Conservation (phyloP, 2,888 invertebrate genomes). For the Lycaena phlaeas region DNA sequence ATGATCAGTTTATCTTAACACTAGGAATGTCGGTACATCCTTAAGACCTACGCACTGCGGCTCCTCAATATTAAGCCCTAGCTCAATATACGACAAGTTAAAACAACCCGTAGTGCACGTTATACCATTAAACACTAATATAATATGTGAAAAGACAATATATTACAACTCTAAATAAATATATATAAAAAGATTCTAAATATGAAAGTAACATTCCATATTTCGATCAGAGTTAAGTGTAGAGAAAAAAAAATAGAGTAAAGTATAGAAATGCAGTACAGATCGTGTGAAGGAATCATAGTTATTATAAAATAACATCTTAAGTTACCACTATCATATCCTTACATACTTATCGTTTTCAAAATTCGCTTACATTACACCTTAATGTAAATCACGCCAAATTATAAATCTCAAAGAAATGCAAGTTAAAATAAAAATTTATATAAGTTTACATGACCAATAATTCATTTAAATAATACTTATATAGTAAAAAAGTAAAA, state of each 20-base stretch:
- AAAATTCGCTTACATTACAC: constrained; percentile 3
- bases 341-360: neutral
- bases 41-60: constrained; percentile 8
- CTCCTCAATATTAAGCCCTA: too few species aligned
- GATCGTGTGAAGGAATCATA: constrained; percentile 27
- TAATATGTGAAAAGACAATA: constrained; percentile 7
- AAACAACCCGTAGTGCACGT: constrained; percentile 2
- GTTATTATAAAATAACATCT: constrained; percentile 16
- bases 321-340: neutral
- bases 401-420: neutral
- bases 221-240: constrained; percentile 8
- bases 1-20: constrained; percentile 31
- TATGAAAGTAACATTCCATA: constrained; percentile 18
- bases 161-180: constrained; percentile 9
- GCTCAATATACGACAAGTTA: too few species aligned
- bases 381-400: neutral
- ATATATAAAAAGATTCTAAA: constrained; percentile 9
- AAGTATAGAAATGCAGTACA: constrained; percentile 25
- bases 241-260: constrained; percentile 17
- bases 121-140: constrained; percentile 4
- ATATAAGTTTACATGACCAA: too few species aligned
- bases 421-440: too few species aligned
- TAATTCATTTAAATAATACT: too few species aligned
- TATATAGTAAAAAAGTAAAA: too few species aligned
- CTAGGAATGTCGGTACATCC: constrained; percentile 32